Evolutionary conservation across 2,797 vertebrate species (phyloP).

Genomic region (Hapalemur alaotrensis): DNA sequence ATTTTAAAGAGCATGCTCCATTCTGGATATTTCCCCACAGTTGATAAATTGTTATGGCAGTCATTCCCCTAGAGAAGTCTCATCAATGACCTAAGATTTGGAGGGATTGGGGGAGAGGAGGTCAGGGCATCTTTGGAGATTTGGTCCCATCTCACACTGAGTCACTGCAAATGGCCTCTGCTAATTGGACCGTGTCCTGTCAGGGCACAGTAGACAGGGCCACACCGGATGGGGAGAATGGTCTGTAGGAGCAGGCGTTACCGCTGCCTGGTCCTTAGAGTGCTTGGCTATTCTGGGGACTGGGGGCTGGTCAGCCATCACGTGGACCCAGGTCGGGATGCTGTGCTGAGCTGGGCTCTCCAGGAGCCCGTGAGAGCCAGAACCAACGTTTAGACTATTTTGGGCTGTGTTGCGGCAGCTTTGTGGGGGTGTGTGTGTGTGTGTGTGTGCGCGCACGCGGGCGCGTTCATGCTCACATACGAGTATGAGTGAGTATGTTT

Average conservation of each 20-base stretch:
- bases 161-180: neutral
- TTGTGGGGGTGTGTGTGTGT: neutral
- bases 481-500: neutral
- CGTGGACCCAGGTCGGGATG: neutral
- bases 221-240: neutral
- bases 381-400: constrained; percentile 63
- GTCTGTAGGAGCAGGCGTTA: neutral
- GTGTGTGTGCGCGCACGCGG: rapidly evolving
- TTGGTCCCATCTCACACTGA: neutral
- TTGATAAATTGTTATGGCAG: neutral
- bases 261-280: neutral
- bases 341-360: constrained; percentile 50
- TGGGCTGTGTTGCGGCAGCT: constrained; percentile 64
- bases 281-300: neutral
- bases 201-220: neutral
- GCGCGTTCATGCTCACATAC: neutral
- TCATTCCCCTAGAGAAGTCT: neutral
- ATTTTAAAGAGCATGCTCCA: neutral
- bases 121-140: neutral
- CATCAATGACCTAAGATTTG: neutral
- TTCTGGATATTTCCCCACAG: neutral
- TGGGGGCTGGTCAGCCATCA: neutral
- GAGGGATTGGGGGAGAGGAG: neutral
- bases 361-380: constrained; percentile 70
- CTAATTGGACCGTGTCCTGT: neutral